Evolutionary conservation across 2,113 vertebrate species (phyloP).

Genomic region (human): GRCh38 chr5:7821501-7822000

Average conservation of each 20-base stretch:
- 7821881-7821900: too few relatives aligned
- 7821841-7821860: too few relatives aligned
- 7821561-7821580: not conserved
- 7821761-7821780: accelerated
- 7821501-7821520: not conserved
- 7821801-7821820: not conserved
- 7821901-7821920: not conserved
- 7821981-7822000: not conserved
- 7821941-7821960: too few relatives aligned
- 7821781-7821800: not conserved
- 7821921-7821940: too few relatives aligned
- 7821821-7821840: not conserved
- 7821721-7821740: not conserved
- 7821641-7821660: not conserved
- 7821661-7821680: not conserved
- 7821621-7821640: too few relatives aligned
- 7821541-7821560: not conserved
- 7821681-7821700: not conserved
- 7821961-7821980: not conserved
- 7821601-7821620: accelerated
- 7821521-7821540: not conserved
- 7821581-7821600: not conserved
- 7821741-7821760: not conserved
- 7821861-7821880: too few relatives aligned
- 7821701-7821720: not conserved